Evolutionary conservation across 2,797 vertebrate species (phyloP).

Genomic region (Philypnodon macrostomus): DNA sequence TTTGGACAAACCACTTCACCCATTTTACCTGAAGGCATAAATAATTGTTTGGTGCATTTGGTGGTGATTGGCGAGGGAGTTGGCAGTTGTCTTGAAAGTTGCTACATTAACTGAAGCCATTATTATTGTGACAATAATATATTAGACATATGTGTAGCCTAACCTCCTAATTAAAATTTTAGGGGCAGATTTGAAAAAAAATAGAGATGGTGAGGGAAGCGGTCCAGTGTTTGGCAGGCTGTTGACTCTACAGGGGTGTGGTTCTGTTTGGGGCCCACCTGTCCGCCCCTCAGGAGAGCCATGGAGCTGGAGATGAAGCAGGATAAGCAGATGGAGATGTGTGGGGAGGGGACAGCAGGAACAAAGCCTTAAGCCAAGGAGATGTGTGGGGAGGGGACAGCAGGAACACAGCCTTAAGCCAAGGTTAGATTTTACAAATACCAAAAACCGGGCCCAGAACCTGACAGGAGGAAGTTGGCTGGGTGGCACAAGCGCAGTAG

Average conservation of each 20-base stretch:
- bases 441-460: neutral
- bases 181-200: constrained; percentile 32
- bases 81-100: no score
- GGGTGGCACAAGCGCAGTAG: constrained; percentile 21
- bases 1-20: no score
- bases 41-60: no score
- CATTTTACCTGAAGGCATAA: no score
- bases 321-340: constrained; percentile 62
- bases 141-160: no score
- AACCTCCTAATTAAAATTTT: constrained; percentile 24
- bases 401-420: constrained; percentile 37
- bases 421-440: constrained; percentile 17
- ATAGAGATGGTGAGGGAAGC: constrained; percentile 29
- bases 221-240: constrained; percentile 51
- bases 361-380: constrained; percentile 50
- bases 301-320: constrained; percentile 37
- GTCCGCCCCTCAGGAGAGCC: constrained; percentile 55
- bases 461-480: constrained; percentile 23
- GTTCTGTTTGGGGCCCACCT: constrained; percentile 61
- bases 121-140: no score
- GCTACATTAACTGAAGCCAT: no score
- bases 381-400: constrained; percentile 24
- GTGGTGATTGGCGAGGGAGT: no score
- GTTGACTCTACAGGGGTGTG: constrained; percentile 40
- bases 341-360: constrained; percentile 25